Percentiles rank a stretch among this genome's conserved stretches.
These are phyloP conservation scores for Elysia crispata DNA, from an alignment of 2,888 invertebrate genomes.

Conservation along the genomic window DNA sequence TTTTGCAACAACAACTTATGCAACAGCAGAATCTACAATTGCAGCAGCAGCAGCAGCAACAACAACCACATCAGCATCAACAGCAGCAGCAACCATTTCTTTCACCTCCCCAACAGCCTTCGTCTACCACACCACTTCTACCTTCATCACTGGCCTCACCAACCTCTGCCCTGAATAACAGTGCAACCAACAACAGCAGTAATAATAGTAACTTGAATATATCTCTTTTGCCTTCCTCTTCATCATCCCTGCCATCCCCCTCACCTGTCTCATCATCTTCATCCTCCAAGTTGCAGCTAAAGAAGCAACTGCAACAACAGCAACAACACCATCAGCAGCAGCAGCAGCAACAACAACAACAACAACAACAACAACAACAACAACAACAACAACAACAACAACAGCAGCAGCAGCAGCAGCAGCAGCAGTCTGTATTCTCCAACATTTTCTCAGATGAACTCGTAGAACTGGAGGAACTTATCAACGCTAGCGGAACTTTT, in stretches of 20 bases:
- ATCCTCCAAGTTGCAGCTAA: slow-evolving; percentile 6
- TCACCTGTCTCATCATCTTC: slow-evolving; percentile 37
- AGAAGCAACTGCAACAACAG: slow-evolving; percentile 11
- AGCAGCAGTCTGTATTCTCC: neutral
- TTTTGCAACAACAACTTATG: slow-evolving; percentile 17
- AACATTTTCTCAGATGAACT: slow-evolving; percentile 44
- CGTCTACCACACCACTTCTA: slow-evolving; percentile 35
- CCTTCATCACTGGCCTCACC: slow-evolving; percentile 27
- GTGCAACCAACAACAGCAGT: slow-evolving; percentile 15
- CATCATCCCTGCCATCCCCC: slow-evolving; percentile 18
- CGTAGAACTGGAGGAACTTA: slow-evolving; percentile 67
- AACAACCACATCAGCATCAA: slow-evolving; percentile 39
- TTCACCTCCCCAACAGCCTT: slow-evolving; percentile 43
- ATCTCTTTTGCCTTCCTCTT: slow-evolving; percentile 15
- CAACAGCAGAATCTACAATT: slow-evolving; percentile 16
- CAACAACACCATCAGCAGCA: slow-evolving; percentile 27
- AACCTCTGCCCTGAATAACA: slow-evolving; percentile 17
- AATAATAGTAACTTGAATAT: slow-evolving; percentile 4
- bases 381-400: slow-evolving; percentile 46
- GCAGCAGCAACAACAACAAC: slow-evolving; percentile 28
- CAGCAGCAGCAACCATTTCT: slow-evolving; percentile 30
- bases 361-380: slow-evolving; percentile 26
- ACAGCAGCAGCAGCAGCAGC: slow-evolving; percentile 34
- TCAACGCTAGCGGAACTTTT: slow-evolving; percentile 59
- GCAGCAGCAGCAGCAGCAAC: slow-evolving; percentile 35